Base-by-base conservation (phyloP, 2,113 vertebrate species). In the Chloroceryle aenea region DNA sequence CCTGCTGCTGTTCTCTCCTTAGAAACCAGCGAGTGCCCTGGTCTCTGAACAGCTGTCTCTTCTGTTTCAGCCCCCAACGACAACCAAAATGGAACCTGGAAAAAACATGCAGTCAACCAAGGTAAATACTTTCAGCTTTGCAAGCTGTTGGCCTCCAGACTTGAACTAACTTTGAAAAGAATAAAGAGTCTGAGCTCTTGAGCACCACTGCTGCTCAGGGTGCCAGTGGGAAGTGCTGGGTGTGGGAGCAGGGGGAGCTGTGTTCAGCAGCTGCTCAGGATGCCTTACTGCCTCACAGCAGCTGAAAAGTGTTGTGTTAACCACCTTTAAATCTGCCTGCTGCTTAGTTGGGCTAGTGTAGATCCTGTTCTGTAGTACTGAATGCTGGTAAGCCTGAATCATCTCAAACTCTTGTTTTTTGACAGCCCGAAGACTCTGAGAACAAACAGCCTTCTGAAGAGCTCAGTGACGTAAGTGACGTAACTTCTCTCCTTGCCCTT, bases 11-110 rank as follows among this genome's bases (percentile, higher is more conserved):
- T 42, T 68, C 23, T 61, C 78, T 23, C 9, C 26, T 34, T 52
- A 69, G 58, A 79, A 58, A 52, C 82, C 76, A 50, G 21, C 9
- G 11, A 43, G 14, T 34, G 4, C 62, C 4, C 48, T 87, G 38
- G 87, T 66, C 25, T 85, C 66, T 71, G n/a, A 77, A 38, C 25
- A 52, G 76, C n/a, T 43, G 36, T 87, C 64, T 9, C 36, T 87
- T 90, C 1, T 48, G 2, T 97, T 96, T 74, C 87, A 97, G 95
- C 10, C 85, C 0, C 0, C 63, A 66, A 22, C 13, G 1, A 84
- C 92, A 87, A 34, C 71, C 48, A 93, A 96, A 94, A 23, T 53
- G 62, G 97, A 96, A 73, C 40, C 96, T 84, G 97, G 93, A 77
- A 98, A 97, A 85, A 85, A 36, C 42, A n/a, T 22, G 1, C 93